Conservation (phyloP, 2,888 invertebrate genomes). For the Netelia inedita region DNA sequence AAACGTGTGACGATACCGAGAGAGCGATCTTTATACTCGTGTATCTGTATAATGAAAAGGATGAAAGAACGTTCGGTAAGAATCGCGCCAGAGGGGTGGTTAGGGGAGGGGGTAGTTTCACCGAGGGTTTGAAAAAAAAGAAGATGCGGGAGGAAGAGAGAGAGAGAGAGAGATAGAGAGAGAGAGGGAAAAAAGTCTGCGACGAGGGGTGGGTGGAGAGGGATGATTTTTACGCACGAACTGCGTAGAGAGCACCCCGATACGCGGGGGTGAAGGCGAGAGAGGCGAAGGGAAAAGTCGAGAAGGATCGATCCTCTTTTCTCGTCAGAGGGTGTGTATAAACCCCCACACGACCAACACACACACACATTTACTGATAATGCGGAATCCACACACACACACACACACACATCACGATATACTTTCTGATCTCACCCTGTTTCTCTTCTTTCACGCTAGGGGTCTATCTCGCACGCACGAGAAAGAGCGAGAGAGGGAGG, state of each 20-base stretch:
- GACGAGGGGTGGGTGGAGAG: conserved; percentile 73
- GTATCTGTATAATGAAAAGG: conserved; percentile 46
- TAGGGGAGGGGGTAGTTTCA: conserved; percentile 18
- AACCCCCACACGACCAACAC: conserved; percentile 53
- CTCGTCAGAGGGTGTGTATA: conserved; percentile 16
- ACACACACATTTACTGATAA: conserved; percentile 15
- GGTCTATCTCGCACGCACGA: conserved; percentile 31
- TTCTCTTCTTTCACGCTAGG: conserved; percentile 72
- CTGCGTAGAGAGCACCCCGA: conserved; percentile 75
- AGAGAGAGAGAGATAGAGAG: conserved; percentile 67
- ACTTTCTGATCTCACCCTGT: conserved; percentile 67
- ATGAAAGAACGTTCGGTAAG: conserved; percentile 41
- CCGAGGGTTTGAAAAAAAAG: conserved; percentile 57
- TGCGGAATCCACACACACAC: conserved; percentile 20
- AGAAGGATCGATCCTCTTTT: conserved; percentile 70
- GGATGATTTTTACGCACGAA: conserved; percentile 83
- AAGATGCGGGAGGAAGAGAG: conserved; percentile 65
- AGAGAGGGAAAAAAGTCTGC: conserved; percentile 70
- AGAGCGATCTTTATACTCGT: not conserved
- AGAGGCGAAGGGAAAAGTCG: conserved; percentile 55
- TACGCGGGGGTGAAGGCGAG: conserved; percentile 70
- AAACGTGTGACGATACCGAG: not conserved
- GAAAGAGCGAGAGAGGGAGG: conserved; percentile 38
- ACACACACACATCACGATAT: conserved; percentile 4
- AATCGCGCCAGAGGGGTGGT: not conserved